A percentile compares a stretch with the other conserved stretches of the same genome.
These are phyloP conservation scores for Nemotelus pantherinus DNA, from an alignment of 2,888 invertebrate genomes.

Conservation along the genomic window DNA sequence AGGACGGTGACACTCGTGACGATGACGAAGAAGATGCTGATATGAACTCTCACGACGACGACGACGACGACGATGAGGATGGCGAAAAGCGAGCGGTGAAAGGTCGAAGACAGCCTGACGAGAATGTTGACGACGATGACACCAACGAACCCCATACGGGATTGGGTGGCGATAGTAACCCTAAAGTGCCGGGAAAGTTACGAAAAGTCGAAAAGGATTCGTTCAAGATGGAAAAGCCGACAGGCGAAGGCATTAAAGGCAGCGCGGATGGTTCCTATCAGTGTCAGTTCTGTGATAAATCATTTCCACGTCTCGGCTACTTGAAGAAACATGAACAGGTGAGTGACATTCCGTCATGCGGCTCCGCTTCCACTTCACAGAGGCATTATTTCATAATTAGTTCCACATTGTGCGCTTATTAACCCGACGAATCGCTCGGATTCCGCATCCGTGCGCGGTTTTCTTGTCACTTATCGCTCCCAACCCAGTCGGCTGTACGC, in stretches of 20 bases:
- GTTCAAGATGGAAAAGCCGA: constrained; percentile 69
- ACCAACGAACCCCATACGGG: constrained; percentile 31
- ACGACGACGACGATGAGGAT: constrained; percentile 41
- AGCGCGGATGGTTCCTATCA: constrained; percentile 79
- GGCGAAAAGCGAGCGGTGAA: constrained; percentile 47
- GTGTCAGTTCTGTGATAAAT: constrained; percentile 92
- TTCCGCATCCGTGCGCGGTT: constrained; percentile 37
- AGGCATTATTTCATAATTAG: constrained; percentile 44
- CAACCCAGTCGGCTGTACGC: neutral
- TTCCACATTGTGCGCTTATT: constrained; percentile 48
- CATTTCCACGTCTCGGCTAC: constrained; percentile 86
- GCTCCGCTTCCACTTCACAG: neutral
- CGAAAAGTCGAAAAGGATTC: constrained; percentile 70
- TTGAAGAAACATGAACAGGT: constrained; percentile 95
- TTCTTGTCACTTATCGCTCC: constrained; percentile 12
- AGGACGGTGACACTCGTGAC: constrained; percentile 47
- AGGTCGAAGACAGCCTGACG: constrained; percentile 3
- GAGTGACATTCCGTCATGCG: constrained; percentile 55
- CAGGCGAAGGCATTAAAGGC: constrained; percentile 62
- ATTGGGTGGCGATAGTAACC: constrained; percentile 26
- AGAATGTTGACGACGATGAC: constrained; percentile 29
- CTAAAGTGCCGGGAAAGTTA: constrained; percentile 62
- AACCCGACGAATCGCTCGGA: constrained; percentile 44
- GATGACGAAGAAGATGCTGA: constrained; percentile 46
- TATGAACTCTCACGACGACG: constrained; percentile 42